A percentile compares a stretch with the other conserved stretches of the same genome.
Conservation (phyloP, 2,797 vertebrate genomes). For the Limosa lapponica region DNA sequence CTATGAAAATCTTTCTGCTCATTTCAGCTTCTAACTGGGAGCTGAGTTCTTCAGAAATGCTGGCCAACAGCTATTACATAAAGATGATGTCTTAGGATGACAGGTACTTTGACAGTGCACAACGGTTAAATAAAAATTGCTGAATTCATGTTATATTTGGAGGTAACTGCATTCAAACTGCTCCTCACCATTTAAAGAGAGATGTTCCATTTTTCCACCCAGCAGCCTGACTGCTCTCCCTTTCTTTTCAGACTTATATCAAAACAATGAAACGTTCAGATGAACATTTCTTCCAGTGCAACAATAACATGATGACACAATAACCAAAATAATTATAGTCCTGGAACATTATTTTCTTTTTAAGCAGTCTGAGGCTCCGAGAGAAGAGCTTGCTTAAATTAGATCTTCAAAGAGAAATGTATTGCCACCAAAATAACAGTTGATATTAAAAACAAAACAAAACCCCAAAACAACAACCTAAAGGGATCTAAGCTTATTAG, state of each 20-base stretch:
- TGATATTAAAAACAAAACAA: not conserved
- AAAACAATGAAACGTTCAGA: not conserved
- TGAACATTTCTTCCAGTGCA: not conserved
- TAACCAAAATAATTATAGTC: conserved; percentile 42
- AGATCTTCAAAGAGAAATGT: conserved; percentile 55
- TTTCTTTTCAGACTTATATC: not conserved
- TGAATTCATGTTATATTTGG: conserved; percentile 3
- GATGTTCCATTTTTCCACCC: not conserved
- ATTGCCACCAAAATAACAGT: conserved; percentile 32
- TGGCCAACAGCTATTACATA: not conserved
- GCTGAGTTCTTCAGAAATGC: not conserved
- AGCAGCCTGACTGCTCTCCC: not conserved
- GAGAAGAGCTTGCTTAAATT: conserved; percentile 12
- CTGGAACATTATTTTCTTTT: conserved; percentile 11
- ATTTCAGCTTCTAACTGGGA: not conserved
- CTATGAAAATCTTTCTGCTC: not conserved
- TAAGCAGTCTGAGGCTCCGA: not conserved
- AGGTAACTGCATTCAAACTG: not conserved
- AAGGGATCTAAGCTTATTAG: conserved; percentile 47
- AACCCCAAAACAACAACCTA: not conserved
- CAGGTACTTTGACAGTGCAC: not conserved
- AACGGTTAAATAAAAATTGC: not conserved
- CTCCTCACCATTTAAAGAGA: conserved; percentile 13
- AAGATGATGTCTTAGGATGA: not conserved
- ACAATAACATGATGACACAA: not conserved